These are phyloP conservation scores for Dynastes tityus DNA, from an alignment of 2,888 invertebrate genomes.

Conservation along the genomic window DNA sequence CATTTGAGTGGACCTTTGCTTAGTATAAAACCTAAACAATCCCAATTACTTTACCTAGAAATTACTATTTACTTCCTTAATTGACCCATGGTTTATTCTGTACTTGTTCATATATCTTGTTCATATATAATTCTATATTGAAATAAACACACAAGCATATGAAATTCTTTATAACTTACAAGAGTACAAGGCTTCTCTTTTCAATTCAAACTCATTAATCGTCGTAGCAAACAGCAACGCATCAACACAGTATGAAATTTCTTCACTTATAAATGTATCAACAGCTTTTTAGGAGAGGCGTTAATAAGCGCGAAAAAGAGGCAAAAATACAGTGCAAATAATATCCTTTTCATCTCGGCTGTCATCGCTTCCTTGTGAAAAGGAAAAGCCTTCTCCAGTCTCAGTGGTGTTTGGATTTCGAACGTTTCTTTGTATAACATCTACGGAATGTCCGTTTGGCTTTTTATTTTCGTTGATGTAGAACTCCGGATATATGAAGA, in stretches of 20 bases:
- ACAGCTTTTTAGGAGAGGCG: constrained; percentile 20
- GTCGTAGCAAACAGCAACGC: not conserved
- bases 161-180: too few species aligned
- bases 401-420: constrained; percentile 23
- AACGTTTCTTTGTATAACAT: constrained; percentile 7
- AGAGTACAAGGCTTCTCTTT: not conserved
- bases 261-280: constrained; percentile 10
- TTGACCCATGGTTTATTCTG: too few species aligned
- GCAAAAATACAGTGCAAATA: not conserved
- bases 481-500: not conserved
- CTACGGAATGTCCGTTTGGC: not conserved
- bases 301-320: constrained; percentile 21
- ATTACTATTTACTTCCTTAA: too few species aligned
- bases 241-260: constrained; percentile 19
- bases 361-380: constrained; percentile 8
- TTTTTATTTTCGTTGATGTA: constrained; percentile 13
- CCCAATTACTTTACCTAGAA: too few species aligned
- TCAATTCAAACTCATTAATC: constrained; percentile 18
- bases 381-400: constrained; percentile 6
- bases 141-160: too few species aligned
- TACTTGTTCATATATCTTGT: too few species aligned
- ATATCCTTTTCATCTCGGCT: constrained; percentile 11
- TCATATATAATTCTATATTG: too few species aligned
- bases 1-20: too few species aligned
- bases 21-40: too few species aligned